These are phyloP conservation scores for Hyposoter didymator DNA, from an alignment of 2,888 invertebrate species.

Conservation along the genomic window DNA sequence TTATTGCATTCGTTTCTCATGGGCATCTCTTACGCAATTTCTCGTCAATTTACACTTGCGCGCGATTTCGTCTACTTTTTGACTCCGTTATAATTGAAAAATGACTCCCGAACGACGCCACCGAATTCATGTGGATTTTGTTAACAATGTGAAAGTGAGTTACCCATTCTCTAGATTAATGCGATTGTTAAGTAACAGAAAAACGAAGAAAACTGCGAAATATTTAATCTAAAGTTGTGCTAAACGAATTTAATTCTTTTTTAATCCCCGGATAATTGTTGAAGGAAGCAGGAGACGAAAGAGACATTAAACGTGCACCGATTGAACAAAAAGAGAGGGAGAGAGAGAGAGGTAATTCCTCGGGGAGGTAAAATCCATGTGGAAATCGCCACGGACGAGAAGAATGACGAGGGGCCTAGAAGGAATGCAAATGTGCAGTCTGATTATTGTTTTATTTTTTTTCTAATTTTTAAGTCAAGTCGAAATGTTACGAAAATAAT, in stretches of 20 bases:
- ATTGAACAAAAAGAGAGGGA: background rate
- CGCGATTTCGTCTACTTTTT: slow-evolving; percentile 1
- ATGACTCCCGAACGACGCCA: slow-evolving; percentile 24
- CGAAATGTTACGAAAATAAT: slow-evolving; percentile 27
- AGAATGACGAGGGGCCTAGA: background rate
- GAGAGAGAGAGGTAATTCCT: background rate
- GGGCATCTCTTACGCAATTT: background rate
- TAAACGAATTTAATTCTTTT: slow-evolving; percentile 67
- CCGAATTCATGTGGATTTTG: slow-evolving; percentile 25
- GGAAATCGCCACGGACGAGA: background rate
- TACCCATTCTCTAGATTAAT: slow-evolving; percentile 71
- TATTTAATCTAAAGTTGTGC: slow-evolving; percentile 39
- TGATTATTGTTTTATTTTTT: slow-evolving; percentile 16
- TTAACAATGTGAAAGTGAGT: slow-evolving; percentile 55
- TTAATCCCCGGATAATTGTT: slow-evolving; percentile 43
- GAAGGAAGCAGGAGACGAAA: background rate
- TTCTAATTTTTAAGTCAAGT: slow-evolving; percentile 14
- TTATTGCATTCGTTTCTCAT: slow-evolving; percentile 1
- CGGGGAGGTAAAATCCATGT: background rate
- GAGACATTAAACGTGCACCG: background rate
- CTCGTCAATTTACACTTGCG: background rate
- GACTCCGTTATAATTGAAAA: slow-evolving; percentile 36
- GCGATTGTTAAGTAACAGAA: slow-evolving; percentile 30
- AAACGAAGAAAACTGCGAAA: slow-evolving; percentile 14
- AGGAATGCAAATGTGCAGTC: slow-evolving; percentile 1